Conservation (phyloP, 2,888 invertebrate species). For the Imbricaverruca yamaguchii region DNA sequence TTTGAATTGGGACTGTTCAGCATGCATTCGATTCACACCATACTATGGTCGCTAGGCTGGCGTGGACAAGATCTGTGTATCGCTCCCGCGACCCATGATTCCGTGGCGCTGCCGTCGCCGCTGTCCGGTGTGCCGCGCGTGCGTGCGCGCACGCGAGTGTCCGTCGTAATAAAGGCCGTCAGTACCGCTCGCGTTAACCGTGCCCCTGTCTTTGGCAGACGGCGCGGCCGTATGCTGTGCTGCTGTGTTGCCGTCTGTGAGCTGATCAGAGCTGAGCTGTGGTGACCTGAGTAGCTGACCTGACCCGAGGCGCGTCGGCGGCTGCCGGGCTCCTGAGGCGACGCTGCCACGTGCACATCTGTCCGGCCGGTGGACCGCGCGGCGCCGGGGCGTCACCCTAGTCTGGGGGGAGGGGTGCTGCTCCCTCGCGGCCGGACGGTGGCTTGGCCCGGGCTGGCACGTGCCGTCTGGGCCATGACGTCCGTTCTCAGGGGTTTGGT, state of each 20-base stretch:
- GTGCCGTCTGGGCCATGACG: too few relatives aligned
- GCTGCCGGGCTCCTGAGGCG: neutral
- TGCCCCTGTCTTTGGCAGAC: conserved; percentile 2
- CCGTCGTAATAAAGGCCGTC: neutral
- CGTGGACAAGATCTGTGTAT: neutral
- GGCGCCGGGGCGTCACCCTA: too few relatives aligned
- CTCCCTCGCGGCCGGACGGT: too few relatives aligned
- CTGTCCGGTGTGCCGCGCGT: neutral
- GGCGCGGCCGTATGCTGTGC: neutral
- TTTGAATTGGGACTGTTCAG: neutral
- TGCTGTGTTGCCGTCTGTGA: conserved; percentile 10
- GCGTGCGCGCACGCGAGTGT: neutral
- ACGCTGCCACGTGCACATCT: too few relatives aligned
- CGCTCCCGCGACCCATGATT: neutral
- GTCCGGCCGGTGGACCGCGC: too few relatives aligned
- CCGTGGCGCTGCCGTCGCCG: neutral
- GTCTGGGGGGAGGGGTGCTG: too few relatives aligned
- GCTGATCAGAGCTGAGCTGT: neutral
- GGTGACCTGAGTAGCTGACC: conserved; percentile 1
- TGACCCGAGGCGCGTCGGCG: neutral
- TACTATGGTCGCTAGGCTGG: neutral
- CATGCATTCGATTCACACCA: neutral
- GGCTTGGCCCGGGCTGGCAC: too few relatives aligned
- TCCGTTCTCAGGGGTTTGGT: too few relatives aligned
- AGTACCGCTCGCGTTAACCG: conserved; percentile 1